Percentiles rank a stretch among this genome's conserved stretches.
Conservation (phyloP, 2,888 invertebrate species). For the Folsomia candida region DNA sequence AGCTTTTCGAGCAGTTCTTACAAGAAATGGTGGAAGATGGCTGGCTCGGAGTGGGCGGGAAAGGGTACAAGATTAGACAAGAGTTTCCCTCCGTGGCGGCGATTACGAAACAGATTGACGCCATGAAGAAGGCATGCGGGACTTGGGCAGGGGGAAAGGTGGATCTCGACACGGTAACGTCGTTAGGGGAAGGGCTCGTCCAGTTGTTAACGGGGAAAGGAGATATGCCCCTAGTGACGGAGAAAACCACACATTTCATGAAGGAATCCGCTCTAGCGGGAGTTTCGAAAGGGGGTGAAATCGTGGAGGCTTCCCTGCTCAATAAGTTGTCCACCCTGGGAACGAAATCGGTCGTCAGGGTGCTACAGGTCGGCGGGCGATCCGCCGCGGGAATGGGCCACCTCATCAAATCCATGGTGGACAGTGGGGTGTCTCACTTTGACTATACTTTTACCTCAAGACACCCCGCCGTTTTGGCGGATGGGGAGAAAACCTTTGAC, state of each 20-base stretch:
- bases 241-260: not conserved
- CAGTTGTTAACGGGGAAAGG: not conserved
- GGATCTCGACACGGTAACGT: too few relatives aligned
- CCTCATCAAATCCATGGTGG: conserved; percentile 15
- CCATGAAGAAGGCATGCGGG: not conserved
- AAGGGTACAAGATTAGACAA: not conserved
- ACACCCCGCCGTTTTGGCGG: conserved; percentile 23
- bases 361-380: conserved; percentile 28
- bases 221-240: not conserved
- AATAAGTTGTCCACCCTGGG: not conserved
- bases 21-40: not conserved
- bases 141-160: not conserved
- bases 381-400: conserved; percentile 21
- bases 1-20: not conserved
- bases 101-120: not conserved
- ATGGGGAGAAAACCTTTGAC: conserved; percentile 27
- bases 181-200: not conserved
- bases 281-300: too few relatives aligned
- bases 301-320: not conserved
- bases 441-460: conserved; percentile 27
- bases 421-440: conserved; percentile 1
- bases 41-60: not conserved
- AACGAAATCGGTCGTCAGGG: not conserved
- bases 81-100: not conserved
- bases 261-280: too few relatives aligned